Evolutionary conservation across 2,797 vertebrate genomes (phyloP), one percentile per base, ranked within the genome.

Genomic region (Glyptemys insculpta): DNA sequence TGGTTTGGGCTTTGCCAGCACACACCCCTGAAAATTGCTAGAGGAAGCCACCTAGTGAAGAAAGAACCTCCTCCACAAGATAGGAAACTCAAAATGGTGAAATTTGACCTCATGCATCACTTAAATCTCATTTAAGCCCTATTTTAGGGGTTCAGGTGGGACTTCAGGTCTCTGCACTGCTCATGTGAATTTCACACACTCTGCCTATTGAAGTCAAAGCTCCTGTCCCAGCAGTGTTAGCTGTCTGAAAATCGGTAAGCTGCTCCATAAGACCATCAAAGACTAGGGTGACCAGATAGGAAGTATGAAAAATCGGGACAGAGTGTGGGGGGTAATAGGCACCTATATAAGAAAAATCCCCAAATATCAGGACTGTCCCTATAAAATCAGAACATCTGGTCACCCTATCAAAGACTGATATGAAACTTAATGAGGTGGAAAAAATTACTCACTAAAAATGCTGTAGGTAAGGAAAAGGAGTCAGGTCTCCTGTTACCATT

Each of bases 201-300:
- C 8, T 29, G 44, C 25, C 14, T 49, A 27, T 27, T 31, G 15
- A 78, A 31, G 74, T 31, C 74, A 78, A 31, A 78, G 41, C 27
- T 47, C 54, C 68, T 83, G 11, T 78, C 82, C 86, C 68, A 85
- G 27, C 37, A n/a, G 44, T 29, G 6, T 56, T 8, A 19, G 50
- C 29, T 34, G 16, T 3, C 12, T 9, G 57, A 68, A 78, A 80
- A 87, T 6, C 44, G 65, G 37, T 82, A 11, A 0, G 0, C 31
- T 37, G 53, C 27, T 37, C 68, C 21, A 0, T 6, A 12, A 49
- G 0, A 31, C 9, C 53, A 10, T 10, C 2, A 19, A 88, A 19
- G 83, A 5, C 5, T 10, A 41, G 41, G 41, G 41, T 41, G 41
- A 41, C 41, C 41, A 41, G 41, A 41, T 41, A 41, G 41, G 41